Evolutionary conservation across 2,113 vertebrate species (phyloP).

Genomic region (Zeus faber): DNA sequence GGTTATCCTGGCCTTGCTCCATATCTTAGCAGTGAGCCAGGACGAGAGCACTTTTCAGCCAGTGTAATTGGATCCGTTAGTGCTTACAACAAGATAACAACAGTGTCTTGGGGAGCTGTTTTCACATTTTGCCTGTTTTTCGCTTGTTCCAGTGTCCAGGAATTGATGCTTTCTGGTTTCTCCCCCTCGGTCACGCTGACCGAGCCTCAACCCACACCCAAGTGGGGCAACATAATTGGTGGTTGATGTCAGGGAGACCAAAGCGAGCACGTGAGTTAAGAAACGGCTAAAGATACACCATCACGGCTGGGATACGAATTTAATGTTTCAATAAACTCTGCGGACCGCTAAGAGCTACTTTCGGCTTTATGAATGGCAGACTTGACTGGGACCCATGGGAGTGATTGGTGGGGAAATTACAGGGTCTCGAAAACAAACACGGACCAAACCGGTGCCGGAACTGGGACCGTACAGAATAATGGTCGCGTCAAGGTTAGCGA

Average conservation of each 20-base stretch:
- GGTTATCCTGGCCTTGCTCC: slow-evolving; percentile 16
- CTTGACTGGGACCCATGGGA: slow-evolving; percentile 64
- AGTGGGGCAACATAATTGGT: slow-evolving; percentile 72
- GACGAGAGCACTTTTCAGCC: slow-evolving; percentile 19
- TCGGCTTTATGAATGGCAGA: slow-evolving; percentile 78
- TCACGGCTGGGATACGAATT: slow-evolving; percentile 75
- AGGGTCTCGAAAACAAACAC: slow-evolving; percentile 66
- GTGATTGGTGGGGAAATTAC: slow-evolving; percentile 76
- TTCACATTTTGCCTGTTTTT: slow-evolving; percentile 62
- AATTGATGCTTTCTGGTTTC: slow-evolving; percentile 70
- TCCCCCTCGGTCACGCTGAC: slow-evolving; percentile 45
- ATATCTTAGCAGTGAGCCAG: too few relatives aligned
- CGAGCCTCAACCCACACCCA: slow-evolving; percentile 71
- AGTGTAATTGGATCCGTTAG: too few relatives aligned
- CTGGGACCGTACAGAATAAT: slow-evolving; percentile 53
- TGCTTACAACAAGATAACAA: not conserved
- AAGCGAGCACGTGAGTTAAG: slow-evolving; percentile 65
- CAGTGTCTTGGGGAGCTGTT: slow-evolving; percentile 39
- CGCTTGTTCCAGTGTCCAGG: slow-evolving; percentile 45
- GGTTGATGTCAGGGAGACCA: slow-evolving; percentile 67
- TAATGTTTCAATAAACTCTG: slow-evolving; percentile 79
- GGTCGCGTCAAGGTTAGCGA: slow-evolving; percentile 20
- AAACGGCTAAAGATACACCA: slow-evolving; percentile 75
- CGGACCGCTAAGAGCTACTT: slow-evolving; percentile 79
- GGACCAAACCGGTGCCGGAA: slow-evolving; percentile 57